Conservation (phyloP, 2,888 invertebrate species). For the Meiosimyza decipiens region DNA sequence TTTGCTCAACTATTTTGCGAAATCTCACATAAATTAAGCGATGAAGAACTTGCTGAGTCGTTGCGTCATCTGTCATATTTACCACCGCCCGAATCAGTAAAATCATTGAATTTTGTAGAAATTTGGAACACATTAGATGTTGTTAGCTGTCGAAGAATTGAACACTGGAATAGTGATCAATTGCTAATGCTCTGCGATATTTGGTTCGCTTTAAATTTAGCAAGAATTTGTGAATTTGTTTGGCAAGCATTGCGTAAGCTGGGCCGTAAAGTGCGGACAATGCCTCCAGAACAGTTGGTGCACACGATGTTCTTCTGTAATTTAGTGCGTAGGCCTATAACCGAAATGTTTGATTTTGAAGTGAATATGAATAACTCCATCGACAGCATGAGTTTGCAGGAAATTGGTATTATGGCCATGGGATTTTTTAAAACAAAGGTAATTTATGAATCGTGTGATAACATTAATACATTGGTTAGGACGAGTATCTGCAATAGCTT, state of each 20-base stretch:
- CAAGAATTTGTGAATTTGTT: conserved; percentile 71
- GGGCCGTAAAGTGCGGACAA: conserved; percentile 70
- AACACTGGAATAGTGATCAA: conserved; percentile 69
- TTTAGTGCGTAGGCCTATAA: conserved; percentile 69
- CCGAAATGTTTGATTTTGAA: conserved; percentile 77
- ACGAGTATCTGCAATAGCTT: too few relatives aligned
- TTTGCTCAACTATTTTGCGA: conserved; percentile 65
- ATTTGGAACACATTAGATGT: conserved; percentile 78
- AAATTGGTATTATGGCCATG: conserved; percentile 78
- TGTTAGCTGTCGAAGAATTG: conserved; percentile 70
- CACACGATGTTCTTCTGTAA: conserved; percentile 77
- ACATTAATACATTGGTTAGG: too few relatives aligned
- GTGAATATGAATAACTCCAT: conserved; percentile 69
- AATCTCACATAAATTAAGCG: conserved; percentile 69
- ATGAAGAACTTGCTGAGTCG: conserved; percentile 70
- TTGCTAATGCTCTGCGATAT: conserved; percentile 72
- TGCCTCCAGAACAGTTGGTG: conserved; percentile 74
- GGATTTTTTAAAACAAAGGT: conserved; percentile 78
- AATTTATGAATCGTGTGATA: too few relatives aligned
- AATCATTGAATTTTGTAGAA: conserved; percentile 72
- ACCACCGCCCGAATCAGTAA: conserved; percentile 69
- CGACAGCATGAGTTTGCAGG: conserved; percentile 72
- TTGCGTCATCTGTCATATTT: conserved; percentile 69
- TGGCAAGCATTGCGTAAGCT: conserved; percentile 70
- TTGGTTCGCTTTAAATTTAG: conserved; percentile 73